Evolutionary conservation across 1,140 invertebrate species (phyloP).

Genomic region (Lycorma delicatula): DNA sequence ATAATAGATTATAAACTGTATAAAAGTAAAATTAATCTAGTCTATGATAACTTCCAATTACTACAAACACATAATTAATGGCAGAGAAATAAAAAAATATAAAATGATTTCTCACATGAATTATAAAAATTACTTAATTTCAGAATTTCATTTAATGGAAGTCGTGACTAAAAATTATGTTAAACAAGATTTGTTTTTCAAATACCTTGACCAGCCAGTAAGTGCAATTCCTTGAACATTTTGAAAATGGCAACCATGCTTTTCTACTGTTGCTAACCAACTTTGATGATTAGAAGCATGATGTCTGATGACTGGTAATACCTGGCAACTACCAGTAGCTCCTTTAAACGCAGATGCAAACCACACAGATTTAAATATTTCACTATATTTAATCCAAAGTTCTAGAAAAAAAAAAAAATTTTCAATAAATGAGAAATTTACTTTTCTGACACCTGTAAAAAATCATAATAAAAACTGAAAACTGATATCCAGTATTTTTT

Average conservation of each 20-base stretch:
- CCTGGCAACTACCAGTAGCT: constrained; percentile 47
- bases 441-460: no score
- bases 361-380: constrained; percentile 52
- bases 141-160: no score
- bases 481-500: no score
- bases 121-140: no score
- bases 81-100: no score
- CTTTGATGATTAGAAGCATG: constrained; percentile 60
- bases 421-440: no score
- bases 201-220: constrained; percentile 67
- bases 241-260: constrained; percentile 42
- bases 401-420: constrained; percentile 25
- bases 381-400: constrained; percentile 44
- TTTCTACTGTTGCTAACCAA: constrained; percentile 48
- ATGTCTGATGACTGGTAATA: constrained; percentile 49
- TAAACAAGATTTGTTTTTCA: constrained; percentile 3
- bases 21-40: no score
- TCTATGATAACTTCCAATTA: no score
- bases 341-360: constrained; percentile 56
- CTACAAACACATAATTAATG: no score
- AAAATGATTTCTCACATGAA: no score
- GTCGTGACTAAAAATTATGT: neutral
- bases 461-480: no score
- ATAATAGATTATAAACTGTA: no score
- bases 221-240: constrained; percentile 56